Conservation (phyloP, 1,140 invertebrate species). For the Muscidifurax raptorellus region DNA sequence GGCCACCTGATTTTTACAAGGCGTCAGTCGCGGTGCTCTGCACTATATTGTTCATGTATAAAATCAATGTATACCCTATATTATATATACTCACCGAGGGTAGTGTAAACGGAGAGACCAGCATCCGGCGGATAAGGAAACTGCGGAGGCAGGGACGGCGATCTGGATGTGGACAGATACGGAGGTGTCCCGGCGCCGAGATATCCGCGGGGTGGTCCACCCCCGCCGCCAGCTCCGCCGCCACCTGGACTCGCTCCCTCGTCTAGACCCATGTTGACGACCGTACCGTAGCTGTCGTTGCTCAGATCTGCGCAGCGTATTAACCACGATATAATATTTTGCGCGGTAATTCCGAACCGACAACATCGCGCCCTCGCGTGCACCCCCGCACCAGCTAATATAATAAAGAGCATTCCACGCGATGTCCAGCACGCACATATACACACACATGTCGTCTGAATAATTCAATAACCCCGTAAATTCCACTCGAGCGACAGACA, state of each 20-base stretch:
- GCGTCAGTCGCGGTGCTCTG: not conserved
- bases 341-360: not conserved
- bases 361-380: not conserved
- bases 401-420: not conserved
- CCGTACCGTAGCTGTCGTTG: slow-evolving; percentile 91
- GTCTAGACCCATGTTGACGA: slow-evolving; percentile 84
- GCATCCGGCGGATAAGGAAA: slow-evolving; percentile 82
- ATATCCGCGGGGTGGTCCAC: slow-evolving; percentile 77
- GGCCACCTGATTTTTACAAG: slow-evolving; percentile 74
- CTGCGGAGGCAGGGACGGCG: slow-evolving; percentile 79
- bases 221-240: slow-evolving; percentile 75
- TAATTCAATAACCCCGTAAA: not conserved
- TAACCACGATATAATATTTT: not conserved
- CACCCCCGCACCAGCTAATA: not conserved
- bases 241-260: slow-evolving; percentile 85
- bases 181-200: slow-evolving; percentile 84
- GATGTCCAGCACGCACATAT: not conserved
- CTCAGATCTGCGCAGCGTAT: slow-evolving; percentile 79
- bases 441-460: not conserved
- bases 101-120: slow-evolving; percentile 85
- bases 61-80: not conserved
- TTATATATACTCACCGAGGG: slow-evolving; percentile 79
- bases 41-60: slow-evolving; percentile 16
- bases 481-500: slow-evolving; percentile 7
- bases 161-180: slow-evolving; percentile 87